phyloP scores from a whole-genome alignment of 2,113 vertebrate species.

The Tringa solitaria region DNA sequence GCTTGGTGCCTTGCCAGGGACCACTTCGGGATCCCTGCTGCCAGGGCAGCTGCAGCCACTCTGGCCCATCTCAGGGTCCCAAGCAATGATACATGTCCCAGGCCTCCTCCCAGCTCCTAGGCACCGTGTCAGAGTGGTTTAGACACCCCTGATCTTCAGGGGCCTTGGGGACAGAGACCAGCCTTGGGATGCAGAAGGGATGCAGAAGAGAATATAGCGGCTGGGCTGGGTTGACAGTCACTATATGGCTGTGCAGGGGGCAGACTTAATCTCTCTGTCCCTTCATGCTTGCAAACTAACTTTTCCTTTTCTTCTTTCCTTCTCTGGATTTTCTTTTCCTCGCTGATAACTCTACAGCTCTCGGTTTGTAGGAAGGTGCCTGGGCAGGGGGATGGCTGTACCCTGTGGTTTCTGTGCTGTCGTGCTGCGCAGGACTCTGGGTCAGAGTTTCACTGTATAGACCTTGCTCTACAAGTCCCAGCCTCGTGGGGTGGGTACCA shows the following conservation, averaged over 20 bases:
- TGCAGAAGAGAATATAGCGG: neutral
- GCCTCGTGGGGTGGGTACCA: neutral
- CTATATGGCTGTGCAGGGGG: neutral
- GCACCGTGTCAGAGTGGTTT: neutral
- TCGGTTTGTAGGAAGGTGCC: neutral
- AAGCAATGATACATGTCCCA: neutral
- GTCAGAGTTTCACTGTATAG: neutral
- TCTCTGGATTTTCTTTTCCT: neutral
- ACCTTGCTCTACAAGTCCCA: neutral
- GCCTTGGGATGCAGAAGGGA: neutral
- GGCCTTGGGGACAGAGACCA: neutral
- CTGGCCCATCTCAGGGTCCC: neutral
- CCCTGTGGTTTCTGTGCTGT: neutral
- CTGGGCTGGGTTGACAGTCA: neutral
- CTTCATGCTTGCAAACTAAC: neutral
- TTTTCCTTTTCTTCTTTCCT: neutral
- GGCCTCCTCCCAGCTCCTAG: neutral
- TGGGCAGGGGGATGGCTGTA: rapidly evolving
- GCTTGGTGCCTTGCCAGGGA: neutral
- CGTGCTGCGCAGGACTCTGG: neutral
- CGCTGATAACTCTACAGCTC: neutral
- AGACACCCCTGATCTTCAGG: neutral
- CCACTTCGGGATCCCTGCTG: neutral
- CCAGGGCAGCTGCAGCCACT: neutral
- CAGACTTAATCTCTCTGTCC: neutral